Percentiles rank a stretch among this genome's conserved stretches.
Evolutionary conservation across 2,113 vertebrate genomes (phyloP).

Genomic region (Cyprinodon variegatus): DNA sequence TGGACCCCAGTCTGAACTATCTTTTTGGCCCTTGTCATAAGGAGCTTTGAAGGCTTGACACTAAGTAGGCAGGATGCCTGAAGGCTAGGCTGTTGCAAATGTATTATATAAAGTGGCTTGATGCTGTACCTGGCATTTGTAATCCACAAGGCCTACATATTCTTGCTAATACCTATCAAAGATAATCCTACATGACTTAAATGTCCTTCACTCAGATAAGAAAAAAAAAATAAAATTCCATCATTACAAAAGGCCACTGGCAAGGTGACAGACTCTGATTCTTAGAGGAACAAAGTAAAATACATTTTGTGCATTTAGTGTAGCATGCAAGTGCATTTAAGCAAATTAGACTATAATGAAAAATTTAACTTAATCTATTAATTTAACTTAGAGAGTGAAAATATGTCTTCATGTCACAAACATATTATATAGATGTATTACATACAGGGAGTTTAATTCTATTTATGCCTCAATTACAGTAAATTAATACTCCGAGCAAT

Average conservation of each 20-base stretch:
- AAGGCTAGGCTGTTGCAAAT: constrained; percentile 73
- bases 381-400: not conserved
- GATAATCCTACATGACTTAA: constrained; percentile 80
- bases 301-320: not conserved
- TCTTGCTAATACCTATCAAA: constrained; percentile 78
- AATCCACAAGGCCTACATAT: constrained; percentile 79
- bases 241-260: constrained; percentile 57
- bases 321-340: not conserved
- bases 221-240: constrained; percentile 65
- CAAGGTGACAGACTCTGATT: constrained; percentile 69
- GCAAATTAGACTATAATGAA: not conserved
- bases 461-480: not conserved
- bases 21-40: constrained; percentile 69
- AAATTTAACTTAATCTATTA: not conserved
- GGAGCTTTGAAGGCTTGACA: constrained; percentile 71
- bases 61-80: constrained; percentile 75
- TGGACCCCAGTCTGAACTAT: constrained; percentile 71
- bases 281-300: constrained; percentile 21
- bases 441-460: not conserved
- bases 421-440: not conserved
- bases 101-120: constrained; percentile 77
- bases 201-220: constrained; percentile 78
- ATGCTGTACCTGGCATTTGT: constrained; percentile 75
- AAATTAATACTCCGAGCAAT: no score
- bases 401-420: no score